Base-by-base conservation (phyloP, 2,797 vertebrate species). In the Clarias fuscus region DNA sequence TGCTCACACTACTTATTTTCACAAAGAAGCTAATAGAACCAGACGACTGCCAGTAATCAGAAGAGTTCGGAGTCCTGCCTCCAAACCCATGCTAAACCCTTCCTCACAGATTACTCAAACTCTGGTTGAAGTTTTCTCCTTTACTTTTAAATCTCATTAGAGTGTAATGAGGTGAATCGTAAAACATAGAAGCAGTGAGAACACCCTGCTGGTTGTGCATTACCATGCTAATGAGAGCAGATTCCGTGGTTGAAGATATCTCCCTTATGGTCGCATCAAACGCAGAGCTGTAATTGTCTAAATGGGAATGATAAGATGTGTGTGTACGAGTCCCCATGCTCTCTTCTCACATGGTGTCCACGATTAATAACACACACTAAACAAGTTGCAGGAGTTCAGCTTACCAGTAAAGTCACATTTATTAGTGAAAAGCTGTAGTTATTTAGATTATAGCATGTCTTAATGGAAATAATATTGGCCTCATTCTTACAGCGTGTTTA, bases 91-190 rank as follows among this genome's bases (percentile, higher is more conserved):
- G 67, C 68, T 30, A 40, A 79, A 73, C 24, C 76, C 40, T 58
- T 77, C 56, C 62, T 77, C 43, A 37, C 67, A 81, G 86, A 87
- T 87, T 84, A 84, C 83, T 87, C 86, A 87, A 84, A 87, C 86
- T 80, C 82, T 61, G 86, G 86, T 87, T 87, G 86, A 87, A 86
- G 98, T 99, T 93, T 93, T 91, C 64, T 87, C 87, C 89, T 93
- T 93, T 93, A 93, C 93, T 95, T 94, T 95, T 92, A 95, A 94
- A 96, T 94, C 95, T 96, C 95, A 95, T 95, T 94, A 95, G 94
- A 95, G 94, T 93, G 91, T 95, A 95, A 96, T 95, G 94, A 95
- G 93, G 93, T 94, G 94, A 93, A 95, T 95, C 93, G 91, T 92
- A 92, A 94, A 93, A 94, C 92, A 89, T 91, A 90, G 92, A 90